Evolutionary conservation across 2,888 invertebrate genomes (phyloP).

Genomic region (Zygothrica quintamaculata): DNA sequence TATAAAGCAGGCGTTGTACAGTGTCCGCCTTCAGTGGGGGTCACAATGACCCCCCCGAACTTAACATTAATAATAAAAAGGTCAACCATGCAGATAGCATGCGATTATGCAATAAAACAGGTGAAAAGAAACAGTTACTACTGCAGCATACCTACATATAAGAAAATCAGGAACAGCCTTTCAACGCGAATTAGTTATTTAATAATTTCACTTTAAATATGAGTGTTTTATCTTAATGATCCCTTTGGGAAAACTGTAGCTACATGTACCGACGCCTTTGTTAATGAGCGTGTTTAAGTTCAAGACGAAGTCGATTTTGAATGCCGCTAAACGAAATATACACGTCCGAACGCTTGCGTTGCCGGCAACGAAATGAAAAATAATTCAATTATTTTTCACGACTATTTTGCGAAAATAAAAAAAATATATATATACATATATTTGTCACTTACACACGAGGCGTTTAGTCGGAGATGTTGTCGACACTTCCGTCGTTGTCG

Average conservation of each 20-base stretch:
- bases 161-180: neutral
- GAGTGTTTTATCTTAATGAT: constrained; percentile 24
- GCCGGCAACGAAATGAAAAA: constrained; percentile 77
- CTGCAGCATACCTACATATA: constrained; percentile 9
- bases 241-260: constrained; percentile 28
- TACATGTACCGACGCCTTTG: constrained; percentile 42
- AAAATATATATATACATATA: no score
- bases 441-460: constrained; percentile 53
- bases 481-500: neutral
- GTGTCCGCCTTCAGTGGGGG: constrained; percentile 5
- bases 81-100: neutral
- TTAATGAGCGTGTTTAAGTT: constrained; percentile 3
- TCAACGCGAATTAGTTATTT: neutral
- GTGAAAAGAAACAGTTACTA: neutral
- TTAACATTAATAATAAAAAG: no score
- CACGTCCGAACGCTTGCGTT: constrained; percentile 72
- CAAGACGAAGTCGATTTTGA: constrained; percentile 20
- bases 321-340: constrained; percentile 25
- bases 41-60: neutral
- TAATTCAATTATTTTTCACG: constrained; percentile 77
- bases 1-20: constrained; percentile 10
- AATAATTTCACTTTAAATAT: neutral
- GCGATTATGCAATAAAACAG: constrained; percentile 26
- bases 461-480: constrained; percentile 38
- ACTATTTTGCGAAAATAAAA: constrained; percentile 49